Evolutionary conservation across 2,113 vertebrate species (phyloP).

Genomic region (Oreamnos americanus): DNA sequence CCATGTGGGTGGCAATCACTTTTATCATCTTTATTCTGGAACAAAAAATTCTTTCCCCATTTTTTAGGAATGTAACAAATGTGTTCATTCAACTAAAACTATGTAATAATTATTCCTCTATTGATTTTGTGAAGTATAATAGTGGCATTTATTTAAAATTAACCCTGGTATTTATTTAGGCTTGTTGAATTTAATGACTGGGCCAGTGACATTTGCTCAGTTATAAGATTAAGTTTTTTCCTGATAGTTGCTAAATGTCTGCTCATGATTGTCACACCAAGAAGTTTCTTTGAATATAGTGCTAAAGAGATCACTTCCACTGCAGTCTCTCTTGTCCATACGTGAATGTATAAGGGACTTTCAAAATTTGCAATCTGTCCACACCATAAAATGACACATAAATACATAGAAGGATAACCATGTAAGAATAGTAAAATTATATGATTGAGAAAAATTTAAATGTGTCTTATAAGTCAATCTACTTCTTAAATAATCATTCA

Average conservation of each 20-base stretch:
- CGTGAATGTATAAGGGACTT: background rate
- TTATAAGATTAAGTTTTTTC: background rate
- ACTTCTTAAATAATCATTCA: background rate
- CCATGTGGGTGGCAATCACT: background rate
- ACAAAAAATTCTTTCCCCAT: background rate
- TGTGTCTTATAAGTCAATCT: background rate
- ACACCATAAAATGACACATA: background rate
- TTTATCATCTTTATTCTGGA: background rate
- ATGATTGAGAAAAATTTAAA: background rate
- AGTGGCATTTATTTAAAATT: background rate
- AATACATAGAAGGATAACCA: background rate
- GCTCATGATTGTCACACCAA: background rate
- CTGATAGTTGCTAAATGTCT: background rate
- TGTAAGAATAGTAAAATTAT: background rate
- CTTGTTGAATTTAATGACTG: conserved; percentile 10
- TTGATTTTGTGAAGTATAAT: background rate
- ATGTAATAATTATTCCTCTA: background rate
- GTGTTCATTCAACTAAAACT: conserved; percentile 11
- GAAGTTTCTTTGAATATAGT: background rate
- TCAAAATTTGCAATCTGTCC: background rate
- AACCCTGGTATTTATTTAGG: background rate
- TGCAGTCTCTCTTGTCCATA: background rate
- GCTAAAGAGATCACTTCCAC: background rate
- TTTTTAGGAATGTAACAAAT: background rate
- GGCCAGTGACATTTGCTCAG: background rate